Percentiles rank a stretch among this genome's conserved stretches.
phyloP scores from a whole-genome alignment of 2,888 invertebrate species.

The Eupithecia subumbrata region DNA sequence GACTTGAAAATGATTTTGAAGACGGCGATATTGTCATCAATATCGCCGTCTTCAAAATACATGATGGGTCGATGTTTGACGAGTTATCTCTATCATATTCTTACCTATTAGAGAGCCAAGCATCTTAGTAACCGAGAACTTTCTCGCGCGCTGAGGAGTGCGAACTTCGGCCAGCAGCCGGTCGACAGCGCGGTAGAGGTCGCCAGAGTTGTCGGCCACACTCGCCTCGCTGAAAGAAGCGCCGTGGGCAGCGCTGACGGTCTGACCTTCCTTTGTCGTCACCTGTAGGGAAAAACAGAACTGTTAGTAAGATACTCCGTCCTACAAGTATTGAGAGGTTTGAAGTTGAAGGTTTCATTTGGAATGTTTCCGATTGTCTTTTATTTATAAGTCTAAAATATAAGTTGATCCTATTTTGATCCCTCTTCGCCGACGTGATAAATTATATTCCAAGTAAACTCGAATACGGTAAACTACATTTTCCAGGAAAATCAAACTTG shows the following conservation, averaged over 20 bases:
- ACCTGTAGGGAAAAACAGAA: constrained; percentile 77
- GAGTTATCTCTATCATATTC: neutral
- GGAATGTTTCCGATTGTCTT: neutral
- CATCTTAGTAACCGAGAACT: constrained; percentile 92
- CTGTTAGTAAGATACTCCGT: neutral
- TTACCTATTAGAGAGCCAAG: constrained; percentile 88
- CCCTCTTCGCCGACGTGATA: neutral
- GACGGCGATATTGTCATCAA: neutral
- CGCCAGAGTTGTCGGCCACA: constrained; percentile 90
- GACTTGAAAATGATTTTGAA: neutral
- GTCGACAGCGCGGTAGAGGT: constrained; percentile 89
- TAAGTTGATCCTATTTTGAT: neutral
- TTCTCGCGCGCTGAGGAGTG: constrained; percentile 85
- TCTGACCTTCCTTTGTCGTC: constrained; percentile 88
- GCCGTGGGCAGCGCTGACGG: constrained; percentile 86
- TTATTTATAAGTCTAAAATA: neutral
- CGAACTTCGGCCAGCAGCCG: constrained; percentile 87
- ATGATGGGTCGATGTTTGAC: neutral
- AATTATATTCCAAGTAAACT: neutral
- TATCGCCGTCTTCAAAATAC: too few species aligned
- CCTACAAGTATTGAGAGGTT: neutral
- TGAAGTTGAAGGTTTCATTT: neutral
- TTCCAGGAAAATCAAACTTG: neutral
- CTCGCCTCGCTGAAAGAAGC: constrained; percentile 92
- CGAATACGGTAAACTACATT: neutral